Evolutionary conservation across 1,140 invertebrate species (phyloP), one percentile per base, ranked within the genome.

Genomic region (Episyrphus balteatus): DNA sequence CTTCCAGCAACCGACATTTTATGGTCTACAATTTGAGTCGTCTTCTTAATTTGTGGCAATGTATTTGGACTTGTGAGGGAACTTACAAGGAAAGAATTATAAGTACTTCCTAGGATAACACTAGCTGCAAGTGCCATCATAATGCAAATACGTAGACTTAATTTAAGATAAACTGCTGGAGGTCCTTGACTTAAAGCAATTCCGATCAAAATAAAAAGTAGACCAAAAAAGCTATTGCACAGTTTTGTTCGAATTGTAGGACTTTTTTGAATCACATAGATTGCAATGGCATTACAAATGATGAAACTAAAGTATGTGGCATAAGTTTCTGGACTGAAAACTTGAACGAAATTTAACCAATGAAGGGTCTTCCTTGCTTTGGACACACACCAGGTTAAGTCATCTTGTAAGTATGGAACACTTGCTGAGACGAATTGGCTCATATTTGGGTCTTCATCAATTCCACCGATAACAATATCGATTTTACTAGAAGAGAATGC

Each of bases 361-460:
- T 54, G 57, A 32, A 58, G 48, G 1, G 55, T 45, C 0, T 54
- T 53, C 15, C 60, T 52, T 0, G 62, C 62, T 38, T 49, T 58
- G 7, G 62, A 55, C 38, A 66, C 62, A 32, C 62, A 66, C 62
- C 62, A 66, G 1, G 62, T 66, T n/a, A 66, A 49, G 10, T 66
- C 62, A 17, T 66, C 62, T 52, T 66, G 62, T 19, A 57, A 54
- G 37, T 66, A 66, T 0, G 62, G 53, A 8, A 61, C 55, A n/a
- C 58, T 55, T 32, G 58, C 60, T 14, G 62, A 66, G 0, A 66
- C 57, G 10, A 50, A 65, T 32, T 61, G 62, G 19, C 60, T 66
- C 1, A 65, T 57, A 41, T 58, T 60, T 1, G 62, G 62, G 47
- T 66, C 62, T 40, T 66, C 62, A 33, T 61, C 60, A 9, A 66